Evolutionary conservation across 2,888 invertebrate species (phyloP), one percentile per base, ranked within the genome.

Genomic region (Anorthoa munda): DNA sequence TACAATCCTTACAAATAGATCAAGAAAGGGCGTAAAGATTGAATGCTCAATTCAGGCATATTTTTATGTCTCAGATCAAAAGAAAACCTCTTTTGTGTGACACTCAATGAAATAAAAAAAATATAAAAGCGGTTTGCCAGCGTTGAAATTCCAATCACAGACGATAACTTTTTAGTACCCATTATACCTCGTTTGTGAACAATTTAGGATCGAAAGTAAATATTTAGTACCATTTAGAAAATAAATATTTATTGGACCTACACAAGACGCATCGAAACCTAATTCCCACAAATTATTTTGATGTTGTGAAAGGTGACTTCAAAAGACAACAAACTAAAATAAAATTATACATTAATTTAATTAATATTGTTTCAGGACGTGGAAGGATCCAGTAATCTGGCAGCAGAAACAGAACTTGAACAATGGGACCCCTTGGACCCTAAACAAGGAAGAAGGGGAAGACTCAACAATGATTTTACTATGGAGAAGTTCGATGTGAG

Each of bases 401-500:
- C 93, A 0, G 89, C 90, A 0, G 93, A 92, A 23, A 84, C 90
- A 0, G 93, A 94, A 31, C 78, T 92, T 0, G 90, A 91, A 53
- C 89, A 90, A 4, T 94, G 94, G 94, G 90, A 89, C 0, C 90
- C 92, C 0, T n/a, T 88, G 61, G 91, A 90, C 13, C 72, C 85
- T 2, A 86, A 87, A 31, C 90, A 91, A 64, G 77, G 84, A 0
- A 88, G 95, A 21, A 87, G 88, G 0, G 94, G 93, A 0, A 89
- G 94, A 21, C 74, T 94, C 0, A 89, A 91, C 77, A 79, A 90
- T 0, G 83, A 90, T 4, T 72, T 87, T 2, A 89, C 89, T 1
- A 78, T 87, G 0, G 93, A 94, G 15, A 90, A 91, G 61, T 93
- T 92, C 68, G 95, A 95, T 80, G 95, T 95, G 79, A 92, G 92